Evolutionary conservation across 2,888 invertebrate species (phyloP), one percentile per base, ranked within the genome.

Genomic region (Clitarchus hookeri): DNA sequence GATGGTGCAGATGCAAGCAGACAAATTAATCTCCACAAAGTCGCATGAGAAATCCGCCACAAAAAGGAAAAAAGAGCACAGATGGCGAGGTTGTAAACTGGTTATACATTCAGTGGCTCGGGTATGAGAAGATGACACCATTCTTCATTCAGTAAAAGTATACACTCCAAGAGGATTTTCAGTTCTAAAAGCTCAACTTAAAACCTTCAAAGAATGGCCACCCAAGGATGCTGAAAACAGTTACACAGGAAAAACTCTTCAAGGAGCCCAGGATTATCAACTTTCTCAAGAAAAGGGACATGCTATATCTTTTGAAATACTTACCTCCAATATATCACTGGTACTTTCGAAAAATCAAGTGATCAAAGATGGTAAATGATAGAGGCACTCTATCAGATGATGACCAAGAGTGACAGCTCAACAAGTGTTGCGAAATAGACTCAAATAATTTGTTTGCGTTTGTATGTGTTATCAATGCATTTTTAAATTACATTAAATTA

Each of bases 221-320:
- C 19, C 80, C 80, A 27, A 80, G 80, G 80, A 36, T 80, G 27
- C 44, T 80, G 44, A 11, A 80, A 26, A 12, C 12, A 36, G 80
- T 80, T 23, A 44, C 27, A 12, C 26, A 80, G 23, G 80, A 27
- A 8, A 80, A 80, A 44, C 80, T 80, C 12, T 80, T 19, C 8
- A 23, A 27, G 16, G 80, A 44, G 27, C 27, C 27, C n/a, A 27
- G 26, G 44, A 23, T 36, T 36, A 26, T 80, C 19, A 80, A 80
- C 16, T 27, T 16, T 4, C 44, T 80, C 13, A 80, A 80, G 80
- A 80, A 80, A 26, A 8, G 65, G 6, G 80, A 27, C 23, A 80
- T 80, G 80, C 44, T 80, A 0, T 26, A 80, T 80, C 27, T 80
- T 44, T 44, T 80, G 80, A 80, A 80, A 80, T 80, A 26, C 80